Evolutionary conservation across 2,888 invertebrate genomes (phyloP), one percentile per base, ranked within the genome.

Genomic region (Apodemia zela): DNA sequence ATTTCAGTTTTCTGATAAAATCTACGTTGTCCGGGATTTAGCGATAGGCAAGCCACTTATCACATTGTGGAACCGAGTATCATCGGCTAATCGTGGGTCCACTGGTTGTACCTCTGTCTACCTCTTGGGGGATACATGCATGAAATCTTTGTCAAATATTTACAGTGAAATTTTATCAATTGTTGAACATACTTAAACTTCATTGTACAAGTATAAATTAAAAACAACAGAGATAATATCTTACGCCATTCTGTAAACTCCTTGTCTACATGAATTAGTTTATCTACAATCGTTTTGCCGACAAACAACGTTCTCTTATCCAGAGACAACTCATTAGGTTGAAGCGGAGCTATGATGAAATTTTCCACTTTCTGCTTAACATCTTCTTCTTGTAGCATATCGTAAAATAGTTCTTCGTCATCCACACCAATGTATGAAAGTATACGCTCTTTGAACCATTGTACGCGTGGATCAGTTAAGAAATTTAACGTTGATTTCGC

Each of bases 181-280:
- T 33, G 8, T 33, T 3, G 8, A 8, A 1, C 33, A 33, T 25
- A 25, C 8, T 33, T 33, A 33, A 33, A 33, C 7, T 33, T 33
- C 8, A 33, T 8, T 33, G 33, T n/a, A 33, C 33, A 8, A 33
- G 33, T 33, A 33, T 8, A 8, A 33, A 33, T 33, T 42, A 15
- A 11, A 42, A 15, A 15, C 15, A 42, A 42, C 5, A 42, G 5
- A 42, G 5, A 42, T 15, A 38, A 60, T 17, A 11, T 82, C 93
- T 93, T 87, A 96, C 96, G 94, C 93, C 95, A 94, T 85, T 96
- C 95, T 71, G 94, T 93, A 66, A 96, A 93, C 81, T 96, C 96
- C 76, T 95, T 95, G 74, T 96, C 96, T 18, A 95, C 93, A 75
- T 91, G 85, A 63, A 92, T 89, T 10, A 95, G 85, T 77, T 95